Evolutionary conservation across 2,797 vertebrate genomes (phyloP).

Genomic region (Zenarchopterus dispar): DNA sequence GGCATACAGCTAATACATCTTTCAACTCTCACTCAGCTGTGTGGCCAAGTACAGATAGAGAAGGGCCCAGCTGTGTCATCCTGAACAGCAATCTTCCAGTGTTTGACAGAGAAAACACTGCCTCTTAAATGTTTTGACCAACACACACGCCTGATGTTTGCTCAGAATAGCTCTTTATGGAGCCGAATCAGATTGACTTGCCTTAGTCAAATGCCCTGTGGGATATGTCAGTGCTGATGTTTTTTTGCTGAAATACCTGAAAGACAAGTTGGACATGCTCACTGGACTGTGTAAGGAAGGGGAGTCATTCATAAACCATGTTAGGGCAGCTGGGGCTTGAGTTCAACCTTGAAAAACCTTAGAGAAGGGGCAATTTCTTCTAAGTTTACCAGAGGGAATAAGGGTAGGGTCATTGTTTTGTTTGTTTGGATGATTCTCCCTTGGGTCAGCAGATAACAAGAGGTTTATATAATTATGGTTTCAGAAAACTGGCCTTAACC

Average conservation of each 20-base stretch:
- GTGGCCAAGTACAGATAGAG: conserved; percentile 25
- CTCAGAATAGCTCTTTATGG: conserved; percentile 65
- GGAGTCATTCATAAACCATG: conserved; percentile 42
- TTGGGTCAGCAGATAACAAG: conserved; percentile 52
- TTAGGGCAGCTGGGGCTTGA: conserved; percentile 31
- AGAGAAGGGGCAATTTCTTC: conserved; percentile 51
- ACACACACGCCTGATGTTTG: conserved; percentile 63
- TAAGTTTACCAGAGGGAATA: conserved; percentile 39
- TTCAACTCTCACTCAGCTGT: conserved; percentile 1
- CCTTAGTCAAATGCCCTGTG: conserved; percentile 61
- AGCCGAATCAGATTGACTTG: conserved; percentile 68
- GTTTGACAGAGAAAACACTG: conserved; percentile 49
- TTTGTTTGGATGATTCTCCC: conserved; percentile 38
- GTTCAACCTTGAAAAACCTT: conserved; percentile 60
- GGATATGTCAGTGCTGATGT: conserved; percentile 61
- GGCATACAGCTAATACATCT: conserved; percentile 15
- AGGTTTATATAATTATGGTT: conserved; percentile 47
- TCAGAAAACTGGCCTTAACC: conserved; percentile 31
- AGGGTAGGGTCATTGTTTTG: conserved; percentile 52
- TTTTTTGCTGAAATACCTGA: conserved; percentile 69
- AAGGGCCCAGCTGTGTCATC: conserved; percentile 45
- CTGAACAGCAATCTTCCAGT: conserved; percentile 37
- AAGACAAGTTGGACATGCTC: conserved; percentile 68
- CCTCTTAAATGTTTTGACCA: conserved; percentile 54
- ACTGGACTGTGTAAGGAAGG: conserved; percentile 52